These are phyloP conservation scores for Sinocyclocheilus grahami DNA, from an alignment of 2,113 vertebrate genomes.

Conservation along the genomic window DNA sequence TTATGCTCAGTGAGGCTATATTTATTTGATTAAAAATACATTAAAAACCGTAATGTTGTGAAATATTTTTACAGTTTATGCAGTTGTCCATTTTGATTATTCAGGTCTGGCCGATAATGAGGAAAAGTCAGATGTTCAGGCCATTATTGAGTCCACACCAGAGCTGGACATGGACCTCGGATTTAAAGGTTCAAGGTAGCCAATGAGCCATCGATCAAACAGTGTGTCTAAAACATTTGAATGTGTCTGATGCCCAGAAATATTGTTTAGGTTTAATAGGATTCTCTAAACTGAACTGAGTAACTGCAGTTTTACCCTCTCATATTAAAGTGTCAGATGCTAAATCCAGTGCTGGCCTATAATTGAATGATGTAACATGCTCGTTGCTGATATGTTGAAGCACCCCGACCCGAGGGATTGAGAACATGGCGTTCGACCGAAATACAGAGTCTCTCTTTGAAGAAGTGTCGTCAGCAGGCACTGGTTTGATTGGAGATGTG, in stretches of 20 bases:
- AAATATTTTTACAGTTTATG: no score
- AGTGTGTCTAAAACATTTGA: not conserved
- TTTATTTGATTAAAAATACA: no score
- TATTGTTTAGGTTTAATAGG: not conserved
- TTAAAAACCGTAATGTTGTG: no score
- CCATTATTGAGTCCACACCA: slow-evolving; percentile 97
- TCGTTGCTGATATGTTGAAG: slow-evolving; percentile 67
- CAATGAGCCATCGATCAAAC: not conserved
- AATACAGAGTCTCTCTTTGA: slow-evolving; percentile 98
- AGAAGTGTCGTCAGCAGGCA: slow-evolving; percentile 94
- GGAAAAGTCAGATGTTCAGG: slow-evolving; percentile 93
- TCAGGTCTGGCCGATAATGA: slow-evolving; percentile 89
- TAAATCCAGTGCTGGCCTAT: not conserved
- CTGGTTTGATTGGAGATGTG: slow-evolving; percentile 94
- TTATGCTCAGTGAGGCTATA: no score
- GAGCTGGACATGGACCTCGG: slow-evolving; percentile 96
- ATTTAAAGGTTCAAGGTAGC: slow-evolving; percentile 89
- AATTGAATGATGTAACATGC: not conserved
- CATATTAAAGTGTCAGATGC: not conserved
- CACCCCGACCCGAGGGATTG: slow-evolving; percentile 95
- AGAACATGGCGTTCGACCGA: slow-evolving; percentile 97
- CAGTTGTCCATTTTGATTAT: slow-evolving; percentile 5
- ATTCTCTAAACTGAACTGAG: not conserved
- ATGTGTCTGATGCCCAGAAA: not conserved
- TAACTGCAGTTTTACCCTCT: not conserved